A percentile compares a stretch with the other conserved stretches of the same genome.
Conservation (phyloP, 1,140 invertebrate species). For the Microplitis mediator region DNA sequence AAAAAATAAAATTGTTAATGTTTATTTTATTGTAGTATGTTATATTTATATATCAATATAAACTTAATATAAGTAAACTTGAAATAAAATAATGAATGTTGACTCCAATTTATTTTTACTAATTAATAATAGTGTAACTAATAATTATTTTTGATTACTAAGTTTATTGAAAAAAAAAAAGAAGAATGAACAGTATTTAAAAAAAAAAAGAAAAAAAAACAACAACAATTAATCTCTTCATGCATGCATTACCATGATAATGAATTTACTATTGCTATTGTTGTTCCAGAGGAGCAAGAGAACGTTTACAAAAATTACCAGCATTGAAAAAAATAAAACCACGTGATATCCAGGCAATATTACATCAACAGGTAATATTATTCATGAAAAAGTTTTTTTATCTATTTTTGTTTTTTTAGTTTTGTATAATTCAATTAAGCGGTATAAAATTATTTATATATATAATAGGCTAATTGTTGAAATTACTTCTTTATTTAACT, state of each 20-base stretch:
- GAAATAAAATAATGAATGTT: too few species aligned
- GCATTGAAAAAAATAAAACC: constrained; percentile 90
- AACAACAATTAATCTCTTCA: not conserved
- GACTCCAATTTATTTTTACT: too few species aligned
- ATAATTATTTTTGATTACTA: too few species aligned
- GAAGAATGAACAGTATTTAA: too few species aligned
- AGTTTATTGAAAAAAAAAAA: too few species aligned
- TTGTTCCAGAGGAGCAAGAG: constrained; percentile 69
- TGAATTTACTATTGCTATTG: not conserved
- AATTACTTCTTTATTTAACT: too few species aligned
- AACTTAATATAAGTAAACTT: too few species aligned
- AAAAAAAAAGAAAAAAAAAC: constrained; percentile 8
- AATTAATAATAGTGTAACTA: too few species aligned
- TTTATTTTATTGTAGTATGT: too few species aligned
- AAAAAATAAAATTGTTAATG: too few species aligned
- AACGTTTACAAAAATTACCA: constrained; percentile 87
- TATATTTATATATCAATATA: too few species aligned
- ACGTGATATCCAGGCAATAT: constrained; percentile 89
- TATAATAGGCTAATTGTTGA: too few species aligned
- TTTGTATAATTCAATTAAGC: not conserved
- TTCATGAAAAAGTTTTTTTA: not conserved
- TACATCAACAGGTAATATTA: constrained; percentile 80
- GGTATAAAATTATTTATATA: not conserved
- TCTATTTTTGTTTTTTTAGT: not conserved
- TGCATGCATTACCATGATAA: not conserved